These are phyloP conservation scores for Rhamnusium bicolor DNA, from an alignment of 2,888 invertebrate species.

Conservation along the genomic window DNA sequence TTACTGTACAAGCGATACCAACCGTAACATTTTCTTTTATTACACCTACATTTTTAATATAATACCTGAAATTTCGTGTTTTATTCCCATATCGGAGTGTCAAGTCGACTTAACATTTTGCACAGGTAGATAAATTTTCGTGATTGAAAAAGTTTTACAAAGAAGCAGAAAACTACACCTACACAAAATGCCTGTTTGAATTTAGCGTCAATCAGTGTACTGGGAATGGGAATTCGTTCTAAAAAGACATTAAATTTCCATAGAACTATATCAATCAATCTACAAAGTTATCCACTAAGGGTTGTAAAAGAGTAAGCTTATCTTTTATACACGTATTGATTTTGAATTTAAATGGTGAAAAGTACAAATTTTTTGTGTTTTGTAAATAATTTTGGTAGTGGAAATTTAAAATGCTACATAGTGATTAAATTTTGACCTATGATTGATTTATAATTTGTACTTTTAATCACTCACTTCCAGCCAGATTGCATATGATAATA, in stretches of 20 bases:
- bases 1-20: slow-evolving; percentile 33
- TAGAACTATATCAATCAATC: not conserved
- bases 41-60: slow-evolving; percentile 19
- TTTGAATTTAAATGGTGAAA: too few relatives aligned
- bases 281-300: not conserved
- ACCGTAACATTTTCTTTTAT: slow-evolving; percentile 44
- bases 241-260: not conserved
- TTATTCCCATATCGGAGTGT: not conserved
- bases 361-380: too few relatives aligned
- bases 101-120: not conserved
- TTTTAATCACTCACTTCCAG: too few relatives aligned
- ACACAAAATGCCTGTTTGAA: not conserved
- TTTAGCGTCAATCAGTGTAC: not conserved
- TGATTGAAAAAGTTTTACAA: not conserved
- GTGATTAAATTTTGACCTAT: too few relatives aligned
- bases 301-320: not conserved
- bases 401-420: too few relatives aligned
- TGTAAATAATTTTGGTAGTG: too few relatives aligned
- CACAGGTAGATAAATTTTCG: slow-evolving; percentile 24
- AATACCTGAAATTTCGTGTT: not conserved
- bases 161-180: not conserved
- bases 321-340: too few relatives aligned
- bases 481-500: too few relatives aligned
- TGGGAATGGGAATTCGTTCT: not conserved
- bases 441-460: too few relatives aligned